These are phyloP conservation scores for Drymonia ruficornis DNA, from an alignment of 2,888 invertebrate genomes.

Conservation along the genomic window DNA sequence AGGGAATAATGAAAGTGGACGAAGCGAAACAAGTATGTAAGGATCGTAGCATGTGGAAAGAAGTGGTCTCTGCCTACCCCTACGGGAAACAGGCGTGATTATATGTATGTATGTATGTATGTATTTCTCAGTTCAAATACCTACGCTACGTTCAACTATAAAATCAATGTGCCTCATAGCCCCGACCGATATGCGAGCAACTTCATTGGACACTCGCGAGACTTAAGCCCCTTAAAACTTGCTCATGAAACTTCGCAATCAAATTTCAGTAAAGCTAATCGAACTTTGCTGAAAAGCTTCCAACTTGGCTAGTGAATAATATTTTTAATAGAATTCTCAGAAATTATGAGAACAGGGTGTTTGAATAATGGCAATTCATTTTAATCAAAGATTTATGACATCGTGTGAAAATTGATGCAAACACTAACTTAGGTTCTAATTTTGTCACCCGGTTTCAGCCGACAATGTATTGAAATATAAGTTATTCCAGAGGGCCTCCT, in stretches of 20 bases:
- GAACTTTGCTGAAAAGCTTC: slow-evolving; percentile 67
- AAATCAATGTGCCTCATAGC: slow-evolving; percentile 23
- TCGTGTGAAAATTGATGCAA: too few relatives aligned
- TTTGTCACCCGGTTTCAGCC: too few relatives aligned
- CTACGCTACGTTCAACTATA: slow-evolving; percentile 9
- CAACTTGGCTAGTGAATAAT: slow-evolving; percentile 41
- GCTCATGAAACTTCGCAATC: slow-evolving; percentile 65
- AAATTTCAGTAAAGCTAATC: slow-evolving; percentile 75
- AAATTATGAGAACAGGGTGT: not conserved
- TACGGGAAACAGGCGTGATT: too few relatives aligned
- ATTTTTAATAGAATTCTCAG: slow-evolving; percentile 20
- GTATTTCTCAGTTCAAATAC: not conserved
- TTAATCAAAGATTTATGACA: too few relatives aligned
- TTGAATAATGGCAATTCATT: not conserved
- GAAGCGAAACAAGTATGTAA: too few relatives aligned
- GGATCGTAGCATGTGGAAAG: too few relatives aligned
- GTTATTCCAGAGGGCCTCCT: too few relatives aligned
- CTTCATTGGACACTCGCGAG: slow-evolving; percentile 2
- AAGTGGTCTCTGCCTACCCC: too few relatives aligned
- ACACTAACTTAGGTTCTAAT: too few relatives aligned
- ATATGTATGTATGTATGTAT: too few relatives aligned
- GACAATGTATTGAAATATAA: too few relatives aligned
- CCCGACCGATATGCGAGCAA: not conserved
- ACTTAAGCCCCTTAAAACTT: slow-evolving; percentile 69
- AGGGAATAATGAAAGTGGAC: too few relatives aligned